Percentiles rank a stretch among this genome's conserved stretches.
Conservation (phyloP, 2,113 vertebrate genomes). For the Cisticola juncidis region DNA sequence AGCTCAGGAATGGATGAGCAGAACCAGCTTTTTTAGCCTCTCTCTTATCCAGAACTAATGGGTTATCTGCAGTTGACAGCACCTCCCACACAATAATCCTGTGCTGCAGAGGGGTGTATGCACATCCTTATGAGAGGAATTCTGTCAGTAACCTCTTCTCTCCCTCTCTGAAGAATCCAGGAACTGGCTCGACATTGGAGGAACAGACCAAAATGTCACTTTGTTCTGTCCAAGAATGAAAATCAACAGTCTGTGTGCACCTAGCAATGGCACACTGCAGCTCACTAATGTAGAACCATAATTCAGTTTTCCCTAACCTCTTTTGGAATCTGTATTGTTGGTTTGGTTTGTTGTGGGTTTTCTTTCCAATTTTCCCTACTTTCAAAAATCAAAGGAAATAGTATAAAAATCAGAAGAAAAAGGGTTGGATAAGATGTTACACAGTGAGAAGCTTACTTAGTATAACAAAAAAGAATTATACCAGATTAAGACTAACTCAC, state of each 20-base stretch:
- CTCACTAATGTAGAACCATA: not conserved
- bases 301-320: not conserved
- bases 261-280: not conserved
- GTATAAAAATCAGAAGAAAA: not conserved
- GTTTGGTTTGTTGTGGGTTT: not conserved
- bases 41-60: not conserved
- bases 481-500: not conserved
- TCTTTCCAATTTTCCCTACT: not conserved
- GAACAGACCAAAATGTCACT: not conserved
- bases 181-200: not conserved
- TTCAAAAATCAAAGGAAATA: not conserved
- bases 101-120: not conserved
- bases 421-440: not conserved
- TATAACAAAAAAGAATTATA: not conserved
- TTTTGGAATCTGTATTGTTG: not conserved
- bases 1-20: not conserved
- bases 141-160: not conserved
- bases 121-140: not conserved
- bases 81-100: fast-evolving
- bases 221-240: not conserved
- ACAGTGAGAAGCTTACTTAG: not conserved
- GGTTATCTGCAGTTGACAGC: not conserved
- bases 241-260: fast-evolving
- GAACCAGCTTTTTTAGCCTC: not conserved
- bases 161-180: not conserved